Evolutionary conservation across 2,113 vertebrate genomes (phyloP).

Genomic region (Cygnus atratus): DNA sequence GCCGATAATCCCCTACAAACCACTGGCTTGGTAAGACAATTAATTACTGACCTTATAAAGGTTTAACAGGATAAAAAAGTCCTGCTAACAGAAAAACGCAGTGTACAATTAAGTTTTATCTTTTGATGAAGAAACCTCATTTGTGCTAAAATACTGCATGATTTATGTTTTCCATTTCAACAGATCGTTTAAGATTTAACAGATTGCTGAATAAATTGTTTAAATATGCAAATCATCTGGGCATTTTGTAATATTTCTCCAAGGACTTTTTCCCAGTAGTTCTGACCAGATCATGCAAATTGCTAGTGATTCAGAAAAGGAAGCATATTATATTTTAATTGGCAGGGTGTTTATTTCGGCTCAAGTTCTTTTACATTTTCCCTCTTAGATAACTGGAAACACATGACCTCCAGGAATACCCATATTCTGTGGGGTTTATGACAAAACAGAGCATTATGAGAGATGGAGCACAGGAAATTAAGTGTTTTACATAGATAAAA

Average conservation of each 20-base stretch:
- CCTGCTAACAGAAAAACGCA: background rate
- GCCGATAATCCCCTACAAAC: background rate
- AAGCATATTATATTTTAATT: conserved; percentile 44
- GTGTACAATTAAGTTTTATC: conserved; percentile 2
- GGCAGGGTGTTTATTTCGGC: conserved; percentile 26
- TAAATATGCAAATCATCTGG: conserved; percentile 55
- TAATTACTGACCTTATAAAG: conserved; percentile 26
- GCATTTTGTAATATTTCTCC: conserved; percentile 52
- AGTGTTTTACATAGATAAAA: conserved; percentile 5
- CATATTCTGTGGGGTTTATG: background rate
- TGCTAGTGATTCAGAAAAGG: conserved; percentile 21
- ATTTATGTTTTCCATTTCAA: conserved; percentile 52
- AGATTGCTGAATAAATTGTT: conserved; percentile 55
- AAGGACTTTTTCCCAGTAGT: conserved; percentile 33
- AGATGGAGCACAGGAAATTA: background rate
- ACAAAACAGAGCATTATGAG: background rate
- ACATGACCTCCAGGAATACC: background rate
- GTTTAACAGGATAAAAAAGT: conserved; percentile 3
- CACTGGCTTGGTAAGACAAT: conserved; percentile 19
- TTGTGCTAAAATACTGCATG: conserved; percentile 5
- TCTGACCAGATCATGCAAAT: conserved; percentile 49
- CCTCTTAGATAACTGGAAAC: background rate
- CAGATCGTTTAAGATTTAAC: conserved; percentile 40
- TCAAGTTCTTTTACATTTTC: background rate
- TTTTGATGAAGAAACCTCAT: background rate